phyloP scores from a whole-genome alignment of 2,113 vertebrate species.

The Anseranas semipalmata region DNA sequence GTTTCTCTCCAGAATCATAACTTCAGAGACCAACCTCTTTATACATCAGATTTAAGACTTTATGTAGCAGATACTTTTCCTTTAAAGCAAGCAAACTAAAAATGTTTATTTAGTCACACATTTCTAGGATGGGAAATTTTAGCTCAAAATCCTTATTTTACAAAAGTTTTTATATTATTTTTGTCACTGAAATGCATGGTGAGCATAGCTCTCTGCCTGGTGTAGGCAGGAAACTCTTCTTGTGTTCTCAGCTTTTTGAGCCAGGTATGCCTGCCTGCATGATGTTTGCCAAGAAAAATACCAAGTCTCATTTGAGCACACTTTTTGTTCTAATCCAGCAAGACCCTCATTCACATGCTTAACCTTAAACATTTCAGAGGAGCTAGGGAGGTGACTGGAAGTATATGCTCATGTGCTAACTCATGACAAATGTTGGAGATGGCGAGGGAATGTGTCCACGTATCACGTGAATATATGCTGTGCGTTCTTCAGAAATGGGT shows the following conservation, averaged over 20 bases:
- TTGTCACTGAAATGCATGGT: background rate
- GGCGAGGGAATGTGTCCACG: fast-evolving
- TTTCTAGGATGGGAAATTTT: background rate
- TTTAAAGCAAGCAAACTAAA: background rate
- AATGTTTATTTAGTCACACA: background rate
- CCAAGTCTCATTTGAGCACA: background rate
- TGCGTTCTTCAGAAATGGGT: background rate
- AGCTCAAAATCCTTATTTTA: background rate
- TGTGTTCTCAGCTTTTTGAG: background rate
- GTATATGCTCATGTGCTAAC: background rate
- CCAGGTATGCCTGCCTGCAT: fast-evolving
- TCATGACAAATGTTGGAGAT: background rate
- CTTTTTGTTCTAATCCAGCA: background rate
- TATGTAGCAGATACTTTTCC: background rate
- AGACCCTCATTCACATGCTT: background rate
- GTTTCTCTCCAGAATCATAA: background rate
- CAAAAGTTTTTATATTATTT: background rate
- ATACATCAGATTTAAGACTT: background rate
- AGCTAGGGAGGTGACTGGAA: background rate
- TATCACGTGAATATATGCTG: background rate
- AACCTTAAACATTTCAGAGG: background rate
- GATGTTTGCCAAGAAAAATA: background rate
- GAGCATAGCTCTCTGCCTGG: background rate
- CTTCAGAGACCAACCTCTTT: background rate
- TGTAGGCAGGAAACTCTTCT: background rate